Conservation (phyloP, 1,140 invertebrate genomes). For the Drosophila gunungcola region DNA sequence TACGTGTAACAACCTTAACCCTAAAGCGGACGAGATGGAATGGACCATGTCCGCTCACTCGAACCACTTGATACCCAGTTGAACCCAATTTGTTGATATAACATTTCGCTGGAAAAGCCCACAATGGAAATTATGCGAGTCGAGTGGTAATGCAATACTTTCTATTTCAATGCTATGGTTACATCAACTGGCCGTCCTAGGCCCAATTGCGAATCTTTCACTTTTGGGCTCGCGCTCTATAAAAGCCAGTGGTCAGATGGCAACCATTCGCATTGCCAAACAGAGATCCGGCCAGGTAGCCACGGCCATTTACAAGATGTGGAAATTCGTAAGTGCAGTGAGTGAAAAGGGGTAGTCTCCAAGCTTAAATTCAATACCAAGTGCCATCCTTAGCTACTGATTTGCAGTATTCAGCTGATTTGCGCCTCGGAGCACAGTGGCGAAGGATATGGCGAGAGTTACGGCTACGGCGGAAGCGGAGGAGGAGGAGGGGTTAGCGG, state of each 20-base stretch:
- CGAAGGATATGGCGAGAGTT: constrained; percentile 18
- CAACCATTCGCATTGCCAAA: constrained; percentile 58
- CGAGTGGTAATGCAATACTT: constrained; percentile 73
- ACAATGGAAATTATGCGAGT: constrained; percentile 79
- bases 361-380: not conserved
- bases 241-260: constrained; percentile 43
- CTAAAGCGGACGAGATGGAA: constrained; percentile 53
- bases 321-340: constrained; percentile 61
- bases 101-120: constrained; percentile 70
- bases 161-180: constrained; percentile 82
- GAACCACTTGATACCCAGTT: constrained; percentile 74
- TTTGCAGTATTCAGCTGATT: constrained; percentile 54
- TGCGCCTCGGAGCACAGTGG: constrained; percentile 62
- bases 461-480: constrained; percentile 35
- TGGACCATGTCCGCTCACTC: constrained; percentile 42
- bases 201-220: constrained; percentile 75
- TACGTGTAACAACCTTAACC: constrained; percentile 81
- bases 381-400: constrained; percentile 36
- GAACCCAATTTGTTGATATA: constrained; percentile 79
- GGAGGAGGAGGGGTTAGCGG: constrained; percentile 13
- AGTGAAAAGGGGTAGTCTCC: no score
- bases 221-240: constrained; percentile 47
- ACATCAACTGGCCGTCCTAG: constrained; percentile 64
- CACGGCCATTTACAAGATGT: constrained; percentile 46
- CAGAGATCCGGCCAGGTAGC: constrained; percentile 26